Evolutionary conservation across 2,797 vertebrate genomes (phyloP).

Genomic region (Nannoperca obscura): DNA sequence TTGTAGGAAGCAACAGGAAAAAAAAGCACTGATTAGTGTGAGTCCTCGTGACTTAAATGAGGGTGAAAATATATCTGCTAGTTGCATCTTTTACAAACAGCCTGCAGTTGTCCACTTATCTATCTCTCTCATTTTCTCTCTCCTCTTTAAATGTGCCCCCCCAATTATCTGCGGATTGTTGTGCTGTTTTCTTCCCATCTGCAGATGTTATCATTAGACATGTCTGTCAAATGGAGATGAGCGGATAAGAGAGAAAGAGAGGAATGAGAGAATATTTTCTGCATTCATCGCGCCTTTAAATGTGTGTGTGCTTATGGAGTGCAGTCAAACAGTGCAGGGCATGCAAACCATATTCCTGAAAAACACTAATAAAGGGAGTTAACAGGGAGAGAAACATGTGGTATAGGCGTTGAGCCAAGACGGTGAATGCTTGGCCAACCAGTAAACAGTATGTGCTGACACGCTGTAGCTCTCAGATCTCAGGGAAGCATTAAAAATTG

Average conservation of each 20-base stretch:
- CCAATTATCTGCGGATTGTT: conserved; percentile 84
- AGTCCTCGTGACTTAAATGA: conserved; percentile 75
- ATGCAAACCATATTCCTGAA: conserved; percentile 66
- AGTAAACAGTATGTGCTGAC: conserved; percentile 63
- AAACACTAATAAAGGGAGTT: conserved; percentile 80
- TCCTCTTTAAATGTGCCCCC: conserved; percentile 53
- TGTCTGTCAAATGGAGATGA: conserved; percentile 81
- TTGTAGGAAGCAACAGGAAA: conserved; percentile 41
- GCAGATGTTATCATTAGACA: conserved; percentile 81
- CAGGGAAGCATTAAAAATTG: conserved; percentile 44
- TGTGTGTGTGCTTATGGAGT: conserved; percentile 40
- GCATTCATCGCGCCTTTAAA: conserved; percentile 58
- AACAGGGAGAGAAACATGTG: conserved; percentile 74
- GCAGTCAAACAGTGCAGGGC: conserved; percentile 32
- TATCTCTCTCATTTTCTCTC: conserved; percentile 58
- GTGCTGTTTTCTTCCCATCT: conserved; percentile 68
- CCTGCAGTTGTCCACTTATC: conserved; percentile 63
- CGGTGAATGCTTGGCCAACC: conserved; percentile 59
- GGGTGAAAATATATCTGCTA: conserved; percentile 73
- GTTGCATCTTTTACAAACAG: conserved; percentile 61
- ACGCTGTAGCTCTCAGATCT: conserved; percentile 47
- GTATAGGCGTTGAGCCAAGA: conserved; percentile 46
- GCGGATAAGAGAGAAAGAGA: conserved; percentile 51
- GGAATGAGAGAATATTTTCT: conserved; percentile 54
- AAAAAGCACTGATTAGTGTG: conserved; percentile 63